phyloP scores from a whole-genome alignment of 1,140 invertebrate genomes.

The Bombus terrestris region DNA sequence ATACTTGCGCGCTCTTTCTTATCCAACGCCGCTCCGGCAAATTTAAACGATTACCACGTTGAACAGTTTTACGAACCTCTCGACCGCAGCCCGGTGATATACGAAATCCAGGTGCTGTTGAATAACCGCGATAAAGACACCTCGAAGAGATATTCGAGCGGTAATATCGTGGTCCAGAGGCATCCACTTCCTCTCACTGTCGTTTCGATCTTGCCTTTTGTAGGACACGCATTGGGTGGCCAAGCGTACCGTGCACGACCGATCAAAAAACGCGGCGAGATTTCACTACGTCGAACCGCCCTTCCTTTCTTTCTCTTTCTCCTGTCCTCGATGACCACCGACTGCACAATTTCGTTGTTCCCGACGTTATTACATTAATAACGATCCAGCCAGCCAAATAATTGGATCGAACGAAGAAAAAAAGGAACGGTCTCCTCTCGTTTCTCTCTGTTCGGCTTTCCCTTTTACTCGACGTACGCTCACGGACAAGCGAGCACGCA shows the following conservation, averaged over 20 bases:
- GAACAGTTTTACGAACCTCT: background rate
- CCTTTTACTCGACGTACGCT: background rate
- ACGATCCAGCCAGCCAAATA: background rate
- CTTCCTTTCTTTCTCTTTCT: background rate
- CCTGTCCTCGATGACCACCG: conserved; percentile 15
- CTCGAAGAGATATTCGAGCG: background rate
- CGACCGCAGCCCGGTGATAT: rapidly evolving
- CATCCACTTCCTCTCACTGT: conserved; percentile 32
- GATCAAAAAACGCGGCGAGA: conserved; percentile 44
- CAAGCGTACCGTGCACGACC: conserved; percentile 27
- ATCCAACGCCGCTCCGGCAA: background rate
- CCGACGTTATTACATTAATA: conserved; percentile 35
- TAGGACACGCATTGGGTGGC: conserved; percentile 58
- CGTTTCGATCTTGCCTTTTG: conserved; percentile 44
- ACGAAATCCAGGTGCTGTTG: background rate
- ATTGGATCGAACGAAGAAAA: conserved; percentile 22
- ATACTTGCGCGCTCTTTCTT: background rate
- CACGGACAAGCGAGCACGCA: background rate
- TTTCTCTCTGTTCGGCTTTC: conserved; percentile 17
- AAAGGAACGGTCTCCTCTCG: background rate
- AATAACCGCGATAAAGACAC: conserved; percentile 16
- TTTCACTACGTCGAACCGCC: conserved; percentile 32
- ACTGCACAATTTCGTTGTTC: conserved; percentile 15
- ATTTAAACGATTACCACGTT: background rate
- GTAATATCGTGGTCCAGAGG: background rate